phyloP scores from a whole-genome alignment of 2,888 invertebrate genomes.

The Scaptomyza parva region DNA sequence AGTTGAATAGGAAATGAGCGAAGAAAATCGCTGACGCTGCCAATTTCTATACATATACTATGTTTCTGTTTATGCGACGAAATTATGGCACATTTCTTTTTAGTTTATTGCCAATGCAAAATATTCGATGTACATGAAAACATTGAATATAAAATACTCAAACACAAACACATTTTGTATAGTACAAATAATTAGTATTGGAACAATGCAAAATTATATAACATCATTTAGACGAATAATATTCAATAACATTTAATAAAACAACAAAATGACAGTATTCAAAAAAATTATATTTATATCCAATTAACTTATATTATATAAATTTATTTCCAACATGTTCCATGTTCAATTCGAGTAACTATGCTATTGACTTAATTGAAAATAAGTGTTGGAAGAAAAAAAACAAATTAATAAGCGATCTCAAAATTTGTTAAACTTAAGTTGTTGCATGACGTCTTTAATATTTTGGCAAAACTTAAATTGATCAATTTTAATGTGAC shows the following conservation, averaged over 20 bases:
- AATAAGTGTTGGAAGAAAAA: background rate
- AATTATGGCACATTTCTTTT: slow-evolving; percentile 7
- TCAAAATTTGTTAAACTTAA: background rate
- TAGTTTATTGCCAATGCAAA: background rate
- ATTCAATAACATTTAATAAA: background rate
- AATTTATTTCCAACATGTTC: too few species aligned
- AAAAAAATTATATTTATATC: too few species aligned
- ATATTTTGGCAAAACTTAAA: background rate
- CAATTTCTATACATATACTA: slow-evolving; percentile 19
- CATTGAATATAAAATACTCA: background rate
- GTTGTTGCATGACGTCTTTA: background rate
- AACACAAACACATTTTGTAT: background rate
- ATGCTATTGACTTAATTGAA: too few species aligned
- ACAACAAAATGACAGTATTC: too few species aligned
- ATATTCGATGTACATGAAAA: too few species aligned
- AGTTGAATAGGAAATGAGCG: slow-evolving; percentile 36
- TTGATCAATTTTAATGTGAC: background rate
- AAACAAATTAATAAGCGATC: too few species aligned
- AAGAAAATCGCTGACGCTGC: slow-evolving; percentile 21
- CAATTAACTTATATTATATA: too few species aligned
- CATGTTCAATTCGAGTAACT: too few species aligned
- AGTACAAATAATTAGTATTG: background rate
- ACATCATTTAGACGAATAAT: background rate
- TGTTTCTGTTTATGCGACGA: background rate
- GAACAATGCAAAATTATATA: slow-evolving; percentile 21